These are phyloP conservation scores for Lerista edwardsae DNA, from an alignment of 2,797 vertebrate genomes.

Conservation along the genomic window DNA sequence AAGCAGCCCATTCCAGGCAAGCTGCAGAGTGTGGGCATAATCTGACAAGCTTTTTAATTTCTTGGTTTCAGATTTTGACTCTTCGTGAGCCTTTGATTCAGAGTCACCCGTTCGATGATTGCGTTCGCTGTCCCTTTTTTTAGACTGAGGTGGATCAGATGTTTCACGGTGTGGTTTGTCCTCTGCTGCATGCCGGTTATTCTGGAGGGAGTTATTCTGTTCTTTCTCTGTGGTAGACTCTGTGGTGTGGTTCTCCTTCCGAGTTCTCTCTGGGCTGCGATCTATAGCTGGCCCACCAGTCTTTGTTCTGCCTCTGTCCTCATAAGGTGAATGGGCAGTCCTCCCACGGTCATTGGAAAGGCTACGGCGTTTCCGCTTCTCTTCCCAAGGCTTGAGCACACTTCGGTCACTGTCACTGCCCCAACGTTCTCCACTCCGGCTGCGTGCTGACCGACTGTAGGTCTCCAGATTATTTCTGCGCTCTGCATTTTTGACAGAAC, in stretches of 20 bases:
- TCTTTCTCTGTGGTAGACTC: conserved; percentile 86
- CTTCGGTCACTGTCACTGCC: conserved; percentile 81
- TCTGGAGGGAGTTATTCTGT: conserved; percentile 78
- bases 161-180: conserved; percentile 76
- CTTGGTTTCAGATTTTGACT: conserved; percentile 76
- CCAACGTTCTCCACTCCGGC: conserved; percentile 92
- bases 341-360: conserved; percentile 82
- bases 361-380: conserved; percentile 86
- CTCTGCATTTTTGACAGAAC: conserved; percentile 86
- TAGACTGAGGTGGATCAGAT: conserved; percentile 76
- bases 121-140: conserved; percentile 79
- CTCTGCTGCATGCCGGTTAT: conserved; percentile 82
- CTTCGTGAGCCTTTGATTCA: conserved; percentile 77
- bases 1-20: conserved; percentile 92
- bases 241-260: conserved; percentile 86
- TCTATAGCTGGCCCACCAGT: conserved; percentile 81
- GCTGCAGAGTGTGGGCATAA: conserved; percentile 87
- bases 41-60: conserved; percentile 86
- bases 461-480: conserved; percentile 85
- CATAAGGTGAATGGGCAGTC: conserved; percentile 75
- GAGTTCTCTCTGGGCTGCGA: conserved; percentile 86
- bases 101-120: conserved; percentile 82
- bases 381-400: conserved; percentile 81
- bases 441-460: conserved; percentile 85
- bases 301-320: conserved; percentile 85